These are phyloP conservation scores for Grus americana DNA, from an alignment of 2,113 vertebrate species.

Conservation along the genomic window DNA sequence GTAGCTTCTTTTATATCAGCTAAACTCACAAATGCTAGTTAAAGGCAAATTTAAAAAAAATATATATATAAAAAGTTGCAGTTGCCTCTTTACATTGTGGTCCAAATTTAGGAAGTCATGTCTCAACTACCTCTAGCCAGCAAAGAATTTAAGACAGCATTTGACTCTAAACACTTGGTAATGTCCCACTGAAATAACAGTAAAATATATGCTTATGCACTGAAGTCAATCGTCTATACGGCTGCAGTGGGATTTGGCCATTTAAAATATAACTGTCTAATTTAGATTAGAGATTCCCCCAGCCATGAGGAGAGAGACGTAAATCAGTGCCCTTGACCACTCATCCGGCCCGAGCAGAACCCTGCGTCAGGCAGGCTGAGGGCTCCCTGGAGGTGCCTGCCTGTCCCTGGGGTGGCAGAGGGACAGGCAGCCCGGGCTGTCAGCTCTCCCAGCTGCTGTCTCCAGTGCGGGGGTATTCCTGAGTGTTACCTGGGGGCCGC, in stretches of 20 bases:
- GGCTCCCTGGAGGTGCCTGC: not conserved
- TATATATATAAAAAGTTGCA: not conserved
- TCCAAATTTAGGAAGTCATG: not conserved
- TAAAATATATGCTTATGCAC: not conserved
- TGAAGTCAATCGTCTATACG: rapidly evolving
- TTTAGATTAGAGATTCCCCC: not conserved
- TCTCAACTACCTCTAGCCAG: not conserved
- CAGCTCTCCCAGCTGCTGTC: not conserved
- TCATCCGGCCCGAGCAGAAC: not conserved
- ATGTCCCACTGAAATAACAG: not conserved
- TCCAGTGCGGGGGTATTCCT: not conserved
- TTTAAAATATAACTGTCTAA: not conserved
- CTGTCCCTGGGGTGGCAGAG: not conserved
- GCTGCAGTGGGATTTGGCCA: not conserved
- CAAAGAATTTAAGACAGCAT: not conserved
- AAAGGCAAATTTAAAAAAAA: not conserved
- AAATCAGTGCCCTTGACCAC: not conserved
- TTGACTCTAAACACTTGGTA: not conserved
- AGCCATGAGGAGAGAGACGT: not conserved
- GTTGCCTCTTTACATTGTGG: not conserved
- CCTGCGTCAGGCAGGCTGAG: not conserved
- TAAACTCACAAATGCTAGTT: not conserved
- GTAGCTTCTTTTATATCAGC: not conserved
- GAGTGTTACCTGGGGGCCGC: not conserved
- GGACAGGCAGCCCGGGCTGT: not conserved